Evolutionary conservation across 2,113 vertebrate genomes (phyloP).

Genomic region (Columbina picui): DNA sequence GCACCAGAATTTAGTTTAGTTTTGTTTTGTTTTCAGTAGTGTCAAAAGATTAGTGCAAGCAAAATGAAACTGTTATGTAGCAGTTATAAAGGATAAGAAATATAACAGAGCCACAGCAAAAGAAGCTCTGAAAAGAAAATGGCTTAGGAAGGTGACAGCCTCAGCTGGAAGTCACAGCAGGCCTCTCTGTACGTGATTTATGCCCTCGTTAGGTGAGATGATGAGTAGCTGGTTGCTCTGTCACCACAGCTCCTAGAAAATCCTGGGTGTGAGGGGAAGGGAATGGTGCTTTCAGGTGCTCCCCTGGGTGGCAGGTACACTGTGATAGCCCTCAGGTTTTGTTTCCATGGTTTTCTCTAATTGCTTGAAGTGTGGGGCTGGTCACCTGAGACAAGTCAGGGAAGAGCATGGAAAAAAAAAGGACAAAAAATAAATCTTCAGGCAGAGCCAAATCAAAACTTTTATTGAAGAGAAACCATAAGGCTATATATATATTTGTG

Average conservation of each 20-base stretch:
- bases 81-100: neutral
- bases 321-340: neutral
- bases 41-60: neutral
- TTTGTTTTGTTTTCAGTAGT: neutral
- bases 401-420: neutral
- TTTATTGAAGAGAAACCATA: neutral
- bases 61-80: neutral
- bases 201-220: neutral
- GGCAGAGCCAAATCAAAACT: neutral
- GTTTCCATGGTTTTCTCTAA: neutral
- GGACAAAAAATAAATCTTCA: neutral
- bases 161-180: neutral
- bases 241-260: neutral
- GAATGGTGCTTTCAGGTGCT: neutral
- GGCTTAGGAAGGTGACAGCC: neutral
- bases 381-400: neutral
- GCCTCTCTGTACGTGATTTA: neutral
- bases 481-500: neutral
- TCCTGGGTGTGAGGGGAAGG: neutral
- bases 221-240: neutral
- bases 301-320: neutral
- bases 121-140: neutral
- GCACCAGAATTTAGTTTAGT: neutral
- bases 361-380: rapidly evolving
- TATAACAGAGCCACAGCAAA: neutral